Percentiles rank a stretch among this genome's conserved stretches.
Conservation (phyloP, 2,797 vertebrate genomes). For the Gobionotothen gibberifrons region DNA sequence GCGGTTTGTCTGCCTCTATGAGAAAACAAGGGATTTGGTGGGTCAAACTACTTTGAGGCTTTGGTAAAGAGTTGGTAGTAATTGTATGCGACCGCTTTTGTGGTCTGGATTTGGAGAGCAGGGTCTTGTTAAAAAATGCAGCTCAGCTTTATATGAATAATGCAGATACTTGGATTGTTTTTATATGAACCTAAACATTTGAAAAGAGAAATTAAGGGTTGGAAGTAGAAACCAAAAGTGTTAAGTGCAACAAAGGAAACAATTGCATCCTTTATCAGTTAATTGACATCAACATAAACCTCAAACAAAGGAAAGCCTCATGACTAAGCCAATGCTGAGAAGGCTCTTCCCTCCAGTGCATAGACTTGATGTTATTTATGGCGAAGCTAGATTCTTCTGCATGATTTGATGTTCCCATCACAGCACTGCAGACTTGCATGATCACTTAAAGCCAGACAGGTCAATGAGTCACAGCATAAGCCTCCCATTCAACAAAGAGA, state of each 20-base stretch:
- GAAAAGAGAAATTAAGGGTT: conserved; percentile 10
- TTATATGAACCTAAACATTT: conserved; percentile 34
- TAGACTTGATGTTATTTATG: conserved; percentile 13
- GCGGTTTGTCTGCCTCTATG: conserved; percentile 44
- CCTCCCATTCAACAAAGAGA: conserved; percentile 27
- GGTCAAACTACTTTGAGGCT: conserved; percentile 61
- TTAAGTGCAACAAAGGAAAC: conserved; percentile 26
- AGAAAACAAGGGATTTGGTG: conserved; percentile 60
- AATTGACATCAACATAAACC: conserved; percentile 10
- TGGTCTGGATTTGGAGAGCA: conserved; percentile 56
- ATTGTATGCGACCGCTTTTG: conserved; percentile 55
- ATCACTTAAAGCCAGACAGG: conserved; percentile 44
- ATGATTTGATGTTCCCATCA: conserved; percentile 33
- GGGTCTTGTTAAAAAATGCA: conserved; percentile 62
- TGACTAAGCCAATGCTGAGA: background rate
- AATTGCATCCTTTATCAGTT: conserved; percentile 24
- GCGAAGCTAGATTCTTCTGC: conserved; percentile 26
- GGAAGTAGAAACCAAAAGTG: background rate
- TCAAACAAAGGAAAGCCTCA: conserved; percentile 20
- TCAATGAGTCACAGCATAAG: conserved; percentile 45
- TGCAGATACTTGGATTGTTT: conserved; percentile 35
- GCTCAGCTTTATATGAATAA: conserved; percentile 52
- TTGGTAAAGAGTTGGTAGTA: conserved; percentile 61
- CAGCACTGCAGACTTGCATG: conserved; percentile 18
- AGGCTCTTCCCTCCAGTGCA: conserved; percentile 13